Evolutionary conservation across 1,140 invertebrate genomes (phyloP), one percentile per base, ranked within the genome.

Genomic region (Drosophila nebulosa): DNA sequence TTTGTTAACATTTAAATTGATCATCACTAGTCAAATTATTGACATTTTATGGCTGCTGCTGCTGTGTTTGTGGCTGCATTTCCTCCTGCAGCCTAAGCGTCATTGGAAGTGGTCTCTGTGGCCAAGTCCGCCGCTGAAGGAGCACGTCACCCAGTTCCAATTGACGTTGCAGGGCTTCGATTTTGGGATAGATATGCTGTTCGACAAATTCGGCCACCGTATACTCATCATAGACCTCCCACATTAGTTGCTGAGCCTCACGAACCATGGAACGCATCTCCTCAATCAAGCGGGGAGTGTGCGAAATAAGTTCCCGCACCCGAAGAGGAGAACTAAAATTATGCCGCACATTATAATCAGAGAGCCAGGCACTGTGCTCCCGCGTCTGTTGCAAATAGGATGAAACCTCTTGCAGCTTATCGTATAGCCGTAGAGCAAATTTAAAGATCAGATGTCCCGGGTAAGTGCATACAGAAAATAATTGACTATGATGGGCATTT

Each of bases 151-250:
- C 92, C 46, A 91, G 70, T 27, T 90, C 91, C 74, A 93, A 84
- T 50, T 93, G 90, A 14, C 86, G 81, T 59, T 93, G 92, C 57
- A 93, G 74, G 27, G 91, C 85, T 22, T 85, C 79, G 16, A 93
- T 92, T 68, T 90, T 92, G 10, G 92, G 92, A 81, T 92, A 93
- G 35, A 93, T 92, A 57, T 91, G 84, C 69, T 93, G 92, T 86
- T 96, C 96, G 22, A 97, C 92, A 94, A 96, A 97, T 79, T 97
- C 96, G 0, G 93, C 90, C 51, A 96, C 93, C 1, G 96, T 96
- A 16, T 89, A 71, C 73, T 94, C 93, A 78, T 97, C 96, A 76
- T 94, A 96, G 64, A 96, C 93, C 50, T 94, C 94, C 32, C 91
- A 91, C 89, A 97, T 92, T 3, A 95, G 92, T 56, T 95, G 93